A percentile compares a stretch with the other conserved stretches of the same genome.
Conservation (phyloP, 1,140 invertebrate genomes). For the Lordiphosa collinella region DNA sequence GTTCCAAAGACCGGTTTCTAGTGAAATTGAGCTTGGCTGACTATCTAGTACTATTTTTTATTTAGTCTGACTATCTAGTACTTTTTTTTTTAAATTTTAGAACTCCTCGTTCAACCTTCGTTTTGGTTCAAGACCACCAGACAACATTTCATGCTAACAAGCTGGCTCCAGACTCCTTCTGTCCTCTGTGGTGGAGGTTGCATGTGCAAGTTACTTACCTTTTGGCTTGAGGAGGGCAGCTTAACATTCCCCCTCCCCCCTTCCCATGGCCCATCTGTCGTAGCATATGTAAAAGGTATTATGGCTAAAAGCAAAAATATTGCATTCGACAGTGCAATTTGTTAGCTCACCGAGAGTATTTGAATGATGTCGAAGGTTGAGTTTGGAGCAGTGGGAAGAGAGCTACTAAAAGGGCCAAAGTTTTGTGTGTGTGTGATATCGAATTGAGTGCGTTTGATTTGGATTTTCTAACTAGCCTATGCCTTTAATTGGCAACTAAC, state of each 20-base stretch:
- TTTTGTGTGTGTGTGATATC: slow-evolving; percentile 23
- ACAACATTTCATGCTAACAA: slow-evolving; percentile 77
- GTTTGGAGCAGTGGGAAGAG: not conserved
- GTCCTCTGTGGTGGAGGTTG: slow-evolving; percentile 36
- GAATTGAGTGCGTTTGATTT: slow-evolving; percentile 50
- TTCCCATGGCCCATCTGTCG: slow-evolving; percentile 38
- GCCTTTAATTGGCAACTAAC: slow-evolving; percentile 43
- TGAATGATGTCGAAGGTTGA: slow-evolving; percentile 62
- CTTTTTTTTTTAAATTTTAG: too few species aligned
- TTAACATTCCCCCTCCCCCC: slow-evolving; percentile 36
- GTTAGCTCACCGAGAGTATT: slow-evolving; percentile 58
- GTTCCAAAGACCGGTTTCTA: too few species aligned
- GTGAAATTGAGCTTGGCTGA: too few species aligned
- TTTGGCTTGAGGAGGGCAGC: slow-evolving; percentile 20
- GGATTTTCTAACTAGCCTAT: slow-evolving; percentile 25
- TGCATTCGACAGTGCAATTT: slow-evolving; percentile 77
- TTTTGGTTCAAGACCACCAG: slow-evolving; percentile 26
- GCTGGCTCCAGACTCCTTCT: slow-evolving; percentile 20
- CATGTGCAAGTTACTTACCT: slow-evolving; percentile 65
- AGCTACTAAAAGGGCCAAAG: not conserved
- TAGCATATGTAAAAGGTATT: slow-evolving; percentile 77
- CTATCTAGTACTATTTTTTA: too few species aligned
- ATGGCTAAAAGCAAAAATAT: slow-evolving; percentile 78
- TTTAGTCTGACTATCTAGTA: too few species aligned
- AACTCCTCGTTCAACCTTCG: not conserved